These are phyloP conservation scores for Lithobates sylvaticus DNA, from an alignment of 2,797 vertebrate genomes.

Conservation along the genomic window DNA sequence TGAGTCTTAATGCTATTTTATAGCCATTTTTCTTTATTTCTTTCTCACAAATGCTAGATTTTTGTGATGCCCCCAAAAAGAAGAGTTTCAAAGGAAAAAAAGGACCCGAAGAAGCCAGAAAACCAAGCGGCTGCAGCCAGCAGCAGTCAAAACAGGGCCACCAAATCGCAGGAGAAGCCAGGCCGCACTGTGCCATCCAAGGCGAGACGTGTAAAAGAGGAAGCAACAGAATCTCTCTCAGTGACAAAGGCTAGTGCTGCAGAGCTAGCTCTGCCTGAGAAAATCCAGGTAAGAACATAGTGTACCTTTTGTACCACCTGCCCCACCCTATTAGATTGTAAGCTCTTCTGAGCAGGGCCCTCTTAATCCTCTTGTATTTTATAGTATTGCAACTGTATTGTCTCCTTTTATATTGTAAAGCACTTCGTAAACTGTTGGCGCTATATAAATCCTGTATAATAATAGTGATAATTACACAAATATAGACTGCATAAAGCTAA, in stretches of 20 bases:
- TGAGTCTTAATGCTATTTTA: no score
- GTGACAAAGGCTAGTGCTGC: slow-evolving; percentile 1
- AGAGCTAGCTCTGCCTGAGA: slow-evolving; percentile 17
- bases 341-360: no score
- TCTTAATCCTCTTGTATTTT: no score
- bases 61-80: slow-evolving; percentile 61
- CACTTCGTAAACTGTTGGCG: no score
- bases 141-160: slow-evolving; percentile 38
- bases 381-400: no score
- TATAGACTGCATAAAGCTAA: background rate
- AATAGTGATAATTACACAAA: background rate
- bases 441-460: no score
- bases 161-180: slow-evolving; percentile 46
- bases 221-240: slow-evolving; percentile 5
- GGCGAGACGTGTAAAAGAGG: slow-evolving; percentile 32
- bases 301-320: no score
- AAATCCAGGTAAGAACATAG: slow-evolving; percentile 43
- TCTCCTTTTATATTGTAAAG: no score
- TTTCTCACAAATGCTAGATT: slow-evolving; percentile 28
- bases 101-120: slow-evolving; percentile 52
- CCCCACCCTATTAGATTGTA: no score
- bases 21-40: background rate
- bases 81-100: slow-evolving; percentile 57
- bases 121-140: slow-evolving; percentile 5
- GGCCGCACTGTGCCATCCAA: slow-evolving; percentile 28